phyloP scores from a whole-genome alignment of 2,888 invertebrate species.

The Amiota communis region DNA sequence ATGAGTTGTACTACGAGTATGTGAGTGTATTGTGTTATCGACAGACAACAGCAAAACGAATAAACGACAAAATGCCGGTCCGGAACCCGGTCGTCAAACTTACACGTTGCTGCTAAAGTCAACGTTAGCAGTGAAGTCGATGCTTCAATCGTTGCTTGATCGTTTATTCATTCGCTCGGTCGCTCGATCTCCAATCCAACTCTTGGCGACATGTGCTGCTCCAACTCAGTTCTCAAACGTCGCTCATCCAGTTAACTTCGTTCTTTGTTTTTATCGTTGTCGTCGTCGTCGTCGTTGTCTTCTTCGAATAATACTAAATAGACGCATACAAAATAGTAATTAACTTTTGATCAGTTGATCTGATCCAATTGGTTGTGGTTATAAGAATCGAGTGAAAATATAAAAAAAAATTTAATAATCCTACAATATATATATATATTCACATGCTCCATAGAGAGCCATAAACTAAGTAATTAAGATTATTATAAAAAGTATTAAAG shows the following conservation, averaged over 20 bases:
- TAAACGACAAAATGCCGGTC: too few relatives aligned
- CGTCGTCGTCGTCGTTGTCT: too few relatives aligned
- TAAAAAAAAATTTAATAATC: not conserved
- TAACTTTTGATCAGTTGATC: too few relatives aligned
- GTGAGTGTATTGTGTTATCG: slow-evolving; percentile 10
- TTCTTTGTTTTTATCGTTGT: not conserved
- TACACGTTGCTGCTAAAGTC: slow-evolving; percentile 24
- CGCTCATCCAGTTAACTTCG: slow-evolving; percentile 53
- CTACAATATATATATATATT: too few relatives aligned
- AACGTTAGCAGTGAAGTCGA: slow-evolving; percentile 27
- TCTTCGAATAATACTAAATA: too few relatives aligned
- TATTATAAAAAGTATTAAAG: too few relatives aligned
- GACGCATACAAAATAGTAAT: too few relatives aligned
- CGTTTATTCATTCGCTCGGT: slow-evolving; percentile 32
- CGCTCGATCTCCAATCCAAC: slow-evolving; percentile 30
- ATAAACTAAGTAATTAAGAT: too few relatives aligned
- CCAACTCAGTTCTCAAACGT: slow-evolving; percentile 50
- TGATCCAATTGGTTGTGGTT: too few relatives aligned
- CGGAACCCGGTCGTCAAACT: slow-evolving; percentile 10
- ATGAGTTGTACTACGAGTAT: too few relatives aligned
- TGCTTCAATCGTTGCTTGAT: slow-evolving; percentile 32
- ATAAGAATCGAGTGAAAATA: not conserved
- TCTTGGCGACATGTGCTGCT: slow-evolving; percentile 19
- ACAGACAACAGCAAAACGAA: not conserved
- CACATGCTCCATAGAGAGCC: too few relatives aligned